Base-by-base conservation (phyloP, 2,888 invertebrate species). In the Ormyrus pomaceus region DNA sequence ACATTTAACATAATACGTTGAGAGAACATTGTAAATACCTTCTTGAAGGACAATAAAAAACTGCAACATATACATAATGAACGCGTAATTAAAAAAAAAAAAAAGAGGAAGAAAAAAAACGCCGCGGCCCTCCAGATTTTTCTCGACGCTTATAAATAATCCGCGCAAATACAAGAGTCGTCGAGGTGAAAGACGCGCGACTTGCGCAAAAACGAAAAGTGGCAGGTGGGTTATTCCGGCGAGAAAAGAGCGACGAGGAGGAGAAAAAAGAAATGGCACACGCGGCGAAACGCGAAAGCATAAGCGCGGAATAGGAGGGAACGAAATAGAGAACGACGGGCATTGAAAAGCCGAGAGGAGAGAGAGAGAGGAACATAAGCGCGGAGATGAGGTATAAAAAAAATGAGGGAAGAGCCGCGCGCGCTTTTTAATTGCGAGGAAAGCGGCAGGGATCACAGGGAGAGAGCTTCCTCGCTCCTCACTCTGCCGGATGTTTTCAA, bases 401-500 rank as follows among this genome's bases (percentile, higher is more conserved):
- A 19, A 66, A 6, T 74, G 46, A 56, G 9, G 11, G 50, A 13
- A 34, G 19, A 19, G 19, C 19, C 1, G 19, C 19, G 19, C 19
- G 19, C 19, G 19, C 19, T 19, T 81, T 81, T 82, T 82, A 82
- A 82, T 82, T 80, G 79, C 73, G 46, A 64, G 71, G 72, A 74
- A 68, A 78, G 87, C 88, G 88, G 87, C 85, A 83, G 68, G 86
- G 86, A 88, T 88, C 89, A 88, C 82, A 88, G 84, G 83, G 64
- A 46, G 7, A n/a, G 3, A 1, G n/a, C 9, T 34, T 58, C 72
- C 19, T 11, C 51, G 34, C 19, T 58, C 72, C 19, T 11, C 51
- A 48, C 19, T 72, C 69, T 65, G 45, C n/a, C n/a, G 86, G 85
- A 86, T 89, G 89, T 89, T 89, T 89, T 88, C 88, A 89, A 89